Base-by-base conservation (phyloP, 2,888 invertebrate species). In the Xanthia togata region DNA sequence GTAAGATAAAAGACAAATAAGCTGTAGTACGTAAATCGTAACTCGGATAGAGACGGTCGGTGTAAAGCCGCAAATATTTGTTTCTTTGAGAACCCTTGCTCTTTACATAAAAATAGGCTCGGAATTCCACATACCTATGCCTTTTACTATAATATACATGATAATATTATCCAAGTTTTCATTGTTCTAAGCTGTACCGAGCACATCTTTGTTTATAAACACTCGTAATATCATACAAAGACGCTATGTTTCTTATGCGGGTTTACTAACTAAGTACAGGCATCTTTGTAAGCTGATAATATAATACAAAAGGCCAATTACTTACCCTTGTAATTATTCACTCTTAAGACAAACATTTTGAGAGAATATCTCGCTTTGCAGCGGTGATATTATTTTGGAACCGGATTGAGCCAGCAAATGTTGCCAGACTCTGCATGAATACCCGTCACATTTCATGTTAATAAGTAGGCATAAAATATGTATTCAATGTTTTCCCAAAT, bases 31-130 rank as follows among this genome's bases (percentile, higher is more conserved):
- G 47, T 73, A 83, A 85, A 79, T 70, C 75, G 75, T 80, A 81
- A 83, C 89, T 83, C 83, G 86, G 87, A 88, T 85, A 80, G 87
- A 88, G 85, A 81, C 86, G 89, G 89, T 78, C 86, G 90, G 90
- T 88, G 90, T 83, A 92, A 92, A 92, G 89, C 92, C 92, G 89
- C 92, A 94, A 94, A 94, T 93, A 94, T 94, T 94, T 93, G 92
- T 90, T 92, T 90, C 92, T 91, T 92, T 89, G 91, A 93, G 91
- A 89, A 89, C 91, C 90, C 90, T 93, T 89, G 87, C 87, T 90
- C 88, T 91, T 88, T 87, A 83, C 87, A 88, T 87, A 87, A 90
- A 93, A 92, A 93, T 92, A 90, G 89, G 90, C 90, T 89, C 81
- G 85, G 82, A 78, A 90, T 90, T 88, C 82, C 83, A 89, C 82